These are phyloP conservation scores for Empidonax alnorum DNA, from an alignment of 2,113 vertebrate genomes.

Conservation along the genomic window DNA sequence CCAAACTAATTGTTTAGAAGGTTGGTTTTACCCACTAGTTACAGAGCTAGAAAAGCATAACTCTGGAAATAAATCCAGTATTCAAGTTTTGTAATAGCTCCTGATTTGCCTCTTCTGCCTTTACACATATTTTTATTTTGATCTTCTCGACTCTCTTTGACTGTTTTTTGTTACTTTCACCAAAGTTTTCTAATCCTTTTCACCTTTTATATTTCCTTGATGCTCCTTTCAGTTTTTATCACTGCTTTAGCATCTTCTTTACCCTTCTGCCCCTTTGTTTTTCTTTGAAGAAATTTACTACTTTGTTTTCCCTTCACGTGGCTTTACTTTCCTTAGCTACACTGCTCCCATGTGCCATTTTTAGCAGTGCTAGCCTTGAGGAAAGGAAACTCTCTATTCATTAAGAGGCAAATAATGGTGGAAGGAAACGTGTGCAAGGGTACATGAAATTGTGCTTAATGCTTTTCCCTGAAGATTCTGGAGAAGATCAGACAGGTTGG, in stretches of 20 bases:
- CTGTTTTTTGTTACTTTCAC: neutral
- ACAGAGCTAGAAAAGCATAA: neutral
- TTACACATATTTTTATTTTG: neutral
- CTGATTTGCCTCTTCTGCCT: neutral
- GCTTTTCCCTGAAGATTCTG: neutral
- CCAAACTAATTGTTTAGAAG: neutral
- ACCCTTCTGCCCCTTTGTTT: neutral
- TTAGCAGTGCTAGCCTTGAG: neutral
- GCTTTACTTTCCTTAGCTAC: neutral
- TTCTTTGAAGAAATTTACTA: neutral
- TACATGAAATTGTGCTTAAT: neutral
- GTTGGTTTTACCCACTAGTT: neutral
- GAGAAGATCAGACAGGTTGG: neutral
- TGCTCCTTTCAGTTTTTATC: neutral
- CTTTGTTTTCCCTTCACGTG: neutral
- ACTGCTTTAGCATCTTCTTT: neutral
- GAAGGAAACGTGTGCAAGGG: slow-evolving; percentile 6
- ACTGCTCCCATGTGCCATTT: neutral
- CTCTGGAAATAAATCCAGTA: neutral
- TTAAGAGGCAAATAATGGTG: neutral
- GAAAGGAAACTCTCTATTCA: neutral
- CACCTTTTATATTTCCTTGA: neutral
- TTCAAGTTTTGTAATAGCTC: neutral
- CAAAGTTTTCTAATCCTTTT: neutral
- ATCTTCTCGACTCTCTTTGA: neutral